Conservation (phyloP, 2,797 vertebrate genomes). For the Ctenochaetus hawaiiensis region DNA sequence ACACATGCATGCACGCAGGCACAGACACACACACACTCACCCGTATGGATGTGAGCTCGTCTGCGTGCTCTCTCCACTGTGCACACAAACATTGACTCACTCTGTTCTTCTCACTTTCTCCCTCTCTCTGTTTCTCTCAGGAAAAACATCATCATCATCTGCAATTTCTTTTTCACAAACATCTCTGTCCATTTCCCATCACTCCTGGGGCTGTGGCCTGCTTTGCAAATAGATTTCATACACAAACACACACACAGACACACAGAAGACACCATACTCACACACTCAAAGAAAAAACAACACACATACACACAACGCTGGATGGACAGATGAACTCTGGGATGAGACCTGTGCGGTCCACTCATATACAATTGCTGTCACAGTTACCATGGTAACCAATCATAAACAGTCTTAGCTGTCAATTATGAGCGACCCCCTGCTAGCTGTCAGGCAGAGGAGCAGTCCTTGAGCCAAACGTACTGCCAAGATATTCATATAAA, state of each 20-base stretch:
- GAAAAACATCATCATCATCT: conserved; percentile 50
- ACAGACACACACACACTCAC: conserved; percentile 36
- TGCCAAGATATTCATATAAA: conserved; percentile 53
- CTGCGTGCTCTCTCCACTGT: conserved; percentile 11
- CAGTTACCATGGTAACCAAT: conserved; percentile 16
- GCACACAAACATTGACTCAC: conserved; percentile 3
- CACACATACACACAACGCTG: neutral
- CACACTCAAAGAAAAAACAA: neutral
- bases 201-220: neutral
- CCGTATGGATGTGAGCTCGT: conserved; percentile 27
- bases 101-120: neutral
- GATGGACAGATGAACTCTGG: conserved; percentile 1
- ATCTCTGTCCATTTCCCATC: conserved; percentile 32
- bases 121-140: conserved; percentile 3
- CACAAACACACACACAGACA: conserved; percentile 16
- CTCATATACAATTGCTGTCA: neutral
- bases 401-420: conserved; percentile 43
- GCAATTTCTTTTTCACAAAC: conserved; percentile 53
- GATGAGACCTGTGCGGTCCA: conserved; percentile 15
- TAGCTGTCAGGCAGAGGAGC: neutral
- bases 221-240: conserved; percentile 34
- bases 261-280: neutral
- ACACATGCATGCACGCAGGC: conserved; percentile 13
- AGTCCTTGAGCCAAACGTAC: conserved; percentile 23
- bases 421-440: conserved; percentile 28